Evolutionary conservation across 2,888 invertebrate genomes (phyloP).

Genomic region (Tenodera sinensis): DNA sequence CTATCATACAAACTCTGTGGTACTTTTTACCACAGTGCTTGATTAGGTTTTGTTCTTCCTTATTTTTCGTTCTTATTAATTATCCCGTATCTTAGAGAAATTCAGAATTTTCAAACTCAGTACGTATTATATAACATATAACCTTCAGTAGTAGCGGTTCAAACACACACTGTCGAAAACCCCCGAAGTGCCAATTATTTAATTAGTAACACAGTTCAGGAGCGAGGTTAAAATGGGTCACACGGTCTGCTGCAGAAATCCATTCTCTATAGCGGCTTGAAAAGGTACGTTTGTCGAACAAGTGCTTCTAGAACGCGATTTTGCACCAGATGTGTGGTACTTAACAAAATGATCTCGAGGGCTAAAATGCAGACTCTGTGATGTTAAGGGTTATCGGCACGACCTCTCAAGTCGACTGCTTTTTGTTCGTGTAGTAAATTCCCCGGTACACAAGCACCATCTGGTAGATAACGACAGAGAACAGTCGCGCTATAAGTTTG

Average conservation of each 20-base stretch:
- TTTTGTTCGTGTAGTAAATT: not conserved
- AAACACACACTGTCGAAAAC: not conserved
- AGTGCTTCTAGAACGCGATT: not conserved
- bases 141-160: not conserved
- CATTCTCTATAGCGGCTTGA: not conserved
- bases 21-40: too few relatives aligned
- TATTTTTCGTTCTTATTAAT: too few relatives aligned
- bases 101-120: too few relatives aligned
- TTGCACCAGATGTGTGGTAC: not conserved
- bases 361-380: not conserved
- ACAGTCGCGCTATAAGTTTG: not conserved
- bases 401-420: not conserved
- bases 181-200: not conserved
- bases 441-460: not conserved
- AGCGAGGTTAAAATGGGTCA: not conserved
- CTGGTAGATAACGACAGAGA: not conserved
- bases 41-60: too few relatives aligned
- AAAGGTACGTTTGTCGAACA: not conserved
- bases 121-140: too few relatives aligned
- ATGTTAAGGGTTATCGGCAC: not conserved
- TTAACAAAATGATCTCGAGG: not conserved
- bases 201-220: not conserved
- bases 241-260: not conserved
- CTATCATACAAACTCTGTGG: too few relatives aligned
- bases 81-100: too few relatives aligned